phyloP scores from a whole-genome alignment of 1,140 invertebrate genomes.

The Brevipalpus yothersi region DNA sequence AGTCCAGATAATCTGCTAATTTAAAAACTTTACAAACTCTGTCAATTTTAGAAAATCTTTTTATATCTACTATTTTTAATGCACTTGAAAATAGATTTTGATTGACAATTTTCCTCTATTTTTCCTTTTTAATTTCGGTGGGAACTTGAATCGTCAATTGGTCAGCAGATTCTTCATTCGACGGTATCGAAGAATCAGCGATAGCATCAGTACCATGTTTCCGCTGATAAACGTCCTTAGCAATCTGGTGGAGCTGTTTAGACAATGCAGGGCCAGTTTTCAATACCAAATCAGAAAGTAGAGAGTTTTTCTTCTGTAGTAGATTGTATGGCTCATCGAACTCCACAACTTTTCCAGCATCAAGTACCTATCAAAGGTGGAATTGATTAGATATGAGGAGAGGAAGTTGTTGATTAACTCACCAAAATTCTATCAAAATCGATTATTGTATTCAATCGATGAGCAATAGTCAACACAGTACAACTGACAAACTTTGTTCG shows the following conservation, averaged over 20 bases:
- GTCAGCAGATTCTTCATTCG: no score
- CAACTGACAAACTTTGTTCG: conserved; percentile 17
- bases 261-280: conserved; percentile 7
- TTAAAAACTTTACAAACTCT: no score
- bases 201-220: no score
- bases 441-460: conserved; percentile 22
- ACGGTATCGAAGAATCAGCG: no score
- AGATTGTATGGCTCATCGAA: conserved; percentile 39
- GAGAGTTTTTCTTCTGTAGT: conserved; percentile 16
- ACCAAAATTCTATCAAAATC: conserved; percentile 16
- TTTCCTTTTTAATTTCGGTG: no score
- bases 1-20: no score
- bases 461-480: conserved; percentile 23
- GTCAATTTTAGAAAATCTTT: no score
- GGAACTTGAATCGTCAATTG: no score
- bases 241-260: background rate
- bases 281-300: conserved; percentile 8
- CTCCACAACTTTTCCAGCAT: conserved; percentile 23
- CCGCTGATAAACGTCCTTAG: background rate
- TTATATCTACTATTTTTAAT: no score
- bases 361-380: conserved; percentile 4
- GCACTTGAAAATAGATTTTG: no score
- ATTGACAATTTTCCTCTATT: no score
- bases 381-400: background rate
- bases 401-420: background rate